Conservation (phyloP, 2,888 invertebrate species). For the Zele albiditarsus region DNA sequence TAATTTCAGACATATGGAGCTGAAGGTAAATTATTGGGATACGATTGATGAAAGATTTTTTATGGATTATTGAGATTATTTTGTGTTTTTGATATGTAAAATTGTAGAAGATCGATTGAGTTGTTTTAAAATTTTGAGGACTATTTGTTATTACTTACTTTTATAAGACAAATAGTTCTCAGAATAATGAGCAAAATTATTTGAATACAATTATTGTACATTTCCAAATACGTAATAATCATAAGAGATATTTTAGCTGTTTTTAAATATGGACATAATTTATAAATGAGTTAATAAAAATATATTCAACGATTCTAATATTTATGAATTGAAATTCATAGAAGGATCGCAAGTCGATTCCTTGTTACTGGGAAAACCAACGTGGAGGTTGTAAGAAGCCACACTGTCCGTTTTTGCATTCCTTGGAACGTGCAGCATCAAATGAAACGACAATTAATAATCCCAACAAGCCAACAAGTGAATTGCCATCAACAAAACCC, state of each 20-base stretch:
- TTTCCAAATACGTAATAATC: too few species aligned
- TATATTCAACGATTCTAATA: neutral
- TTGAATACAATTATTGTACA: too few species aligned
- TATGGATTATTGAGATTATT: constrained; percentile 13
- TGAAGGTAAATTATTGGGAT: constrained; percentile 76
- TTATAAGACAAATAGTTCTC: too few species aligned
- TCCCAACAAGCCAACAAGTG: constrained; percentile 60
- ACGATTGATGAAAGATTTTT: constrained; percentile 30
- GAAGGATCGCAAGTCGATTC: constrained; percentile 88
- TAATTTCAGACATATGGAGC: constrained; percentile 89
- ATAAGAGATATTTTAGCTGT: too few species aligned
- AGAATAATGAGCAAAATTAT: too few species aligned
- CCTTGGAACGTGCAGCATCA: constrained; percentile 57
- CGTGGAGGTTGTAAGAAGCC: constrained; percentile 89
- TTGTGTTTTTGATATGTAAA: too few species aligned
- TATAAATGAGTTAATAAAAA: neutral
- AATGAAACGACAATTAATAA: constrained; percentile 58
- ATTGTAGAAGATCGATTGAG: too few species aligned
- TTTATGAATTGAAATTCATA: constrained; percentile 65
- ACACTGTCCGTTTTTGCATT: constrained; percentile 88
- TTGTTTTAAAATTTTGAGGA: too few species aligned
- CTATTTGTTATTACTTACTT: too few species aligned
- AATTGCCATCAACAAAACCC: constrained; percentile 60
- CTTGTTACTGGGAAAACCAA: constrained; percentile 91
- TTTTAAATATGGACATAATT: too few species aligned